A percentile compares a stretch with the other conserved stretches of the same genome.
These are phyloP conservation scores for Amphilophus citrinellus DNA, from an alignment of 2,113 vertebrate species.

Conservation along the genomic window DNA sequence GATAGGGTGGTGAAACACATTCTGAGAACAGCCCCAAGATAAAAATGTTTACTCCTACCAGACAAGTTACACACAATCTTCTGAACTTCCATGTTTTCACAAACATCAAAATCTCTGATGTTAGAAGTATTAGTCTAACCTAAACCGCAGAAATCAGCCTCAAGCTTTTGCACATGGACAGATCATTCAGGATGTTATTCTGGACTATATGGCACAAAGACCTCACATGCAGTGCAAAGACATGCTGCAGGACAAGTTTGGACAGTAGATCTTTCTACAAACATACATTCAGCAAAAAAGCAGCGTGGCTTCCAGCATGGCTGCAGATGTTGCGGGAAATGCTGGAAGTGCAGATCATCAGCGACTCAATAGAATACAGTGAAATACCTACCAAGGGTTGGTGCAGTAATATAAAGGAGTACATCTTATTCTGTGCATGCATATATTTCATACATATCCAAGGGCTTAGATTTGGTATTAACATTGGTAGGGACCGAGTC, in stretches of 20 bases:
- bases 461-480: too few relatives aligned
- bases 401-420: neutral
- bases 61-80: neutral
- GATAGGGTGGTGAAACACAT: neutral
- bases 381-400: neutral
- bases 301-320: conserved; percentile 15
- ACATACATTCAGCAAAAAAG: conserved; percentile 54
- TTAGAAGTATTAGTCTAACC: neutral
- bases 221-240: conserved; percentile 45
- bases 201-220: conserved; percentile 19
- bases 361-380: neutral
- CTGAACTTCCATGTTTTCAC: neutral
- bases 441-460: neutral
- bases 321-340: conserved; percentile 5
- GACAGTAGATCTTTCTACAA: conserved; percentile 53
- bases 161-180: neutral
- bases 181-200: neutral
- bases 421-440: neutral
- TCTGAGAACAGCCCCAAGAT: neutral
- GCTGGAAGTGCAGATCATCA: neutral
- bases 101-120: neutral
- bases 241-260: neutral
- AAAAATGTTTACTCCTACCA: neutral
- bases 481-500: too few relatives aligned
- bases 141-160: neutral